These are phyloP conservation scores for Eutolmus rufibarbis DNA, from an alignment of 2,888 invertebrate genomes.

Conservation along the genomic window DNA sequence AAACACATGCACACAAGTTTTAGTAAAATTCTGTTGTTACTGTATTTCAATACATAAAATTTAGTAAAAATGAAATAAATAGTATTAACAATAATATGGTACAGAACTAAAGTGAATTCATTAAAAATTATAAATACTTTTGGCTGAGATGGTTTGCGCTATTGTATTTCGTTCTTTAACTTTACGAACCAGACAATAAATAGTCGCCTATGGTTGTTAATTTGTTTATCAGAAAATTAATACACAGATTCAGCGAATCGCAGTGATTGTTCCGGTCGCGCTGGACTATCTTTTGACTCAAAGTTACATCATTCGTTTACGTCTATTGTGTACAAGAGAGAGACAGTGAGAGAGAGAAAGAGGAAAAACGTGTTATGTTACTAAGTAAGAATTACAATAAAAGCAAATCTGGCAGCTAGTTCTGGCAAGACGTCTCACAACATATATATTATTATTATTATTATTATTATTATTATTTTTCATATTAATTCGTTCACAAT, in stretches of 20 bases:
- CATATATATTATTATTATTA: slow-evolving; percentile 49
- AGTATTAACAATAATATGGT: slow-evolving; percentile 16
- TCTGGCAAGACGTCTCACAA: slow-evolving; percentile 51
- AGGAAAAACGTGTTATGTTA: not conserved
- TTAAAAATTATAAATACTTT: slow-evolving; percentile 24
- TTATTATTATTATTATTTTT: slow-evolving; percentile 22
- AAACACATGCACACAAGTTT: slow-evolving; percentile 29
- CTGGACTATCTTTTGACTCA: not conserved
- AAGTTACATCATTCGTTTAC: not conserved
- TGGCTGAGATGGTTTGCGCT: slow-evolving; percentile 3
- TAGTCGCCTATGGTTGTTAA: slow-evolving; percentile 11
- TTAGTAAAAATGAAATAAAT: slow-evolving; percentile 19
- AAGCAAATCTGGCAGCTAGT: slow-evolving; percentile 8
- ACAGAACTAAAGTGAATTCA: not conserved
- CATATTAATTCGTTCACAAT: not conserved
- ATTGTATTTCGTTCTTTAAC: not conserved
- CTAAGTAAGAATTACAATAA: not conserved
- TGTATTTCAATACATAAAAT: not conserved
- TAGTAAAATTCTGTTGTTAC: slow-evolving; percentile 11
- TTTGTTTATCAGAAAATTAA: slow-evolving; percentile 27
- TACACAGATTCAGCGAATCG: not conserved
- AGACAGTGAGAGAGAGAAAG: not conserved
- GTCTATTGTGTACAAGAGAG: not conserved
- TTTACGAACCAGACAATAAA: not conserved
- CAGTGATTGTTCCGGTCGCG: not conserved